A percentile compares a stretch with the other conserved stretches of the same genome.
Conservation (phyloP, 1,140 invertebrate genomes). For the Drosophila funebris region DNA sequence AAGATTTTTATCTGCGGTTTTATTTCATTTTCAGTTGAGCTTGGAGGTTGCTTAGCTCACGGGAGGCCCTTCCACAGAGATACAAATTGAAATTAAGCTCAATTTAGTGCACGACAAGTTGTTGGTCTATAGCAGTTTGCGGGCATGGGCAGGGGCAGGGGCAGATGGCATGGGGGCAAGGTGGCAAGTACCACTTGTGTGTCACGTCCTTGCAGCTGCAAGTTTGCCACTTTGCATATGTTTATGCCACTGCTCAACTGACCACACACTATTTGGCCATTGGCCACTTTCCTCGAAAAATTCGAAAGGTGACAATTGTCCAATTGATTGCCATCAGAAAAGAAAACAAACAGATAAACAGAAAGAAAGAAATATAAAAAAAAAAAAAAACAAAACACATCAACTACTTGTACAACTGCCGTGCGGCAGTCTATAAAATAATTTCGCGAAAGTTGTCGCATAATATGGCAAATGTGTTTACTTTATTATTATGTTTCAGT, state of each 20-base stretch:
- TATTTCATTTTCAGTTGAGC: constrained; percentile 47
- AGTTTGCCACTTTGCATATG: constrained; percentile 24
- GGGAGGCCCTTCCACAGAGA: constrained; percentile 27
- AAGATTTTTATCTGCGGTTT: constrained; percentile 77
- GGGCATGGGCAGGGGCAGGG: neutral
- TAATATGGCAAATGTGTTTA: constrained; percentile 74
- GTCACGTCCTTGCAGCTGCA: constrained; percentile 31
- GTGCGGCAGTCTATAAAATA: constrained; percentile 74
- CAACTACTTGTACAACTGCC: constrained; percentile 23
- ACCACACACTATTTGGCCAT: neutral
- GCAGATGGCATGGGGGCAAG: neutral
- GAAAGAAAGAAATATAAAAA: neutral
- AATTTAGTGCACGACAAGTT: constrained; percentile 50
- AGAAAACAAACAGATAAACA: constrained; percentile 7
- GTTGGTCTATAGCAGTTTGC: neutral
- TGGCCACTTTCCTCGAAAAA: constrained; percentile 38
- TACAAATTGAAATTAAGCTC: constrained; percentile 51
- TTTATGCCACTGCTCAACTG: neutral
- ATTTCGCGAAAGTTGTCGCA: constrained; percentile 81
- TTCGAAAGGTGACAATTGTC: constrained; percentile 71
- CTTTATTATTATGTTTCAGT: constrained; percentile 70
- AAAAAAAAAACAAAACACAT: neutral
- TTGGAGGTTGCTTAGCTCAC: constrained; percentile 48
- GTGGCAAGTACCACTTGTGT: constrained; percentile 5
- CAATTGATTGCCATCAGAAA: constrained; percentile 54